A percentile compares a stretch with the other conserved stretches of the same genome.
phyloP scores from a whole-genome alignment of 2,797 vertebrate species.

The Leptoclinus maculatus region DNA sequence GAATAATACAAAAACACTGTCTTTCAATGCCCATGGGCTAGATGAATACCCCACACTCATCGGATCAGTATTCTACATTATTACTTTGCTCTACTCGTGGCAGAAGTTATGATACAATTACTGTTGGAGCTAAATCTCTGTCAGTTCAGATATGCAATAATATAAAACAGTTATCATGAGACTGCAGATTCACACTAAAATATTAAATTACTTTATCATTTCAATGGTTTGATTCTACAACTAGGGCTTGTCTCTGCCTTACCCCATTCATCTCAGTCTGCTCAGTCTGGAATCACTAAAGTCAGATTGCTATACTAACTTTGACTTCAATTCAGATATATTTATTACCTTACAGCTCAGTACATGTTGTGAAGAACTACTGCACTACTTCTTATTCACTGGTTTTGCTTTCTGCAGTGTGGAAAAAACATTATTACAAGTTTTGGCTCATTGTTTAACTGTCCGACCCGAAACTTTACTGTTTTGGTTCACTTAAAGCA shows the following conservation, averaged over 20 bases:
- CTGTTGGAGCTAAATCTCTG: conserved; percentile 8
- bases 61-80: conserved; percentile 7
- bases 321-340: neutral
- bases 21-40: neutral
- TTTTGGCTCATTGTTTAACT: neutral
- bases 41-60: neutral
- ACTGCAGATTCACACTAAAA: conserved; percentile 11
- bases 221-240: conserved; percentile 14
- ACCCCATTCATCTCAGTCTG: neutral
- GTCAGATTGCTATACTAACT: too few relatives aligned
- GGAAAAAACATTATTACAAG: neutral
- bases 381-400: neutral
- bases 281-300: neutral
- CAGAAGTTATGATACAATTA: conserved; percentile 27
- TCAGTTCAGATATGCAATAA: conserved; percentile 15
- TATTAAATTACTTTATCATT: conserved; percentile 11
- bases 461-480: too few relatives aligned
- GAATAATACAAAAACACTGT: neutral
- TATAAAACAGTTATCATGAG: conserved; percentile 21
- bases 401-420: neutral
- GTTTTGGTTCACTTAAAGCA: neutral
- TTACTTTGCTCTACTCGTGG: conserved; percentile 16
- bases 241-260: neutral
- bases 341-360: neutral
- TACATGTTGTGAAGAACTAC: neutral